Conservation (phyloP, 2,888 invertebrate genomes). For the Phortica okadai region DNA sequence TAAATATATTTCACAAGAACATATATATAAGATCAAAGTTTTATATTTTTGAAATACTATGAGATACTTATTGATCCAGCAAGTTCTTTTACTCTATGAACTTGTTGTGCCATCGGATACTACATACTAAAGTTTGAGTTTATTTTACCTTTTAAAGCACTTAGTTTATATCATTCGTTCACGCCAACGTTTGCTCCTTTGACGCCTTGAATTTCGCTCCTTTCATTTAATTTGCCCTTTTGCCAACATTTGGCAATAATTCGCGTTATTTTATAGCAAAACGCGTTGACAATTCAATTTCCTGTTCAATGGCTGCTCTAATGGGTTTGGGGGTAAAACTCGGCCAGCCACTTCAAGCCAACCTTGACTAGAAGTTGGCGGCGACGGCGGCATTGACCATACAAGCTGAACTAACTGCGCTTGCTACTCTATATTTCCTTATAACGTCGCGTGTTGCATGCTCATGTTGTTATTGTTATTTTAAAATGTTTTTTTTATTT, state of each 20-base stretch:
- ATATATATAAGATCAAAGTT: background rate
- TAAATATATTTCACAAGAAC: background rate
- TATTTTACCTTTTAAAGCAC: background rate
- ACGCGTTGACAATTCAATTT: conserved; percentile 25
- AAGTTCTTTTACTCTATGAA: background rate
- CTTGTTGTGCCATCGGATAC: background rate
- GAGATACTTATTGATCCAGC: background rate
- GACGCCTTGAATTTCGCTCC: background rate
- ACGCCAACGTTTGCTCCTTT: background rate
- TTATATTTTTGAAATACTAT: background rate
- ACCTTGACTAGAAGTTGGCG: background rate
- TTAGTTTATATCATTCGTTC: background rate
- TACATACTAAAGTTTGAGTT: background rate
- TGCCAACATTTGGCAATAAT: conserved; percentile 1
- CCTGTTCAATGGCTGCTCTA: conserved; percentile 9
- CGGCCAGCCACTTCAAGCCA: background rate
- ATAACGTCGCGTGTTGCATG: background rate
- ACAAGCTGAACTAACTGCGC: background rate
- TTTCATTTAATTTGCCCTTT: too few relatives aligned
- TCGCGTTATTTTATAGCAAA: conserved; percentile 3
- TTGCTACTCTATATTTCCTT: background rate
- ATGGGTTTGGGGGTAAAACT: background rate
- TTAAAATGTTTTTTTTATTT: background rate
- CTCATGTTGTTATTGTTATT: background rate
- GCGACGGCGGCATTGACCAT: conserved; percentile 3